phyloP scores from a whole-genome alignment of 2,113 vertebrate genomes.

The Mastomys coucha region DNA sequence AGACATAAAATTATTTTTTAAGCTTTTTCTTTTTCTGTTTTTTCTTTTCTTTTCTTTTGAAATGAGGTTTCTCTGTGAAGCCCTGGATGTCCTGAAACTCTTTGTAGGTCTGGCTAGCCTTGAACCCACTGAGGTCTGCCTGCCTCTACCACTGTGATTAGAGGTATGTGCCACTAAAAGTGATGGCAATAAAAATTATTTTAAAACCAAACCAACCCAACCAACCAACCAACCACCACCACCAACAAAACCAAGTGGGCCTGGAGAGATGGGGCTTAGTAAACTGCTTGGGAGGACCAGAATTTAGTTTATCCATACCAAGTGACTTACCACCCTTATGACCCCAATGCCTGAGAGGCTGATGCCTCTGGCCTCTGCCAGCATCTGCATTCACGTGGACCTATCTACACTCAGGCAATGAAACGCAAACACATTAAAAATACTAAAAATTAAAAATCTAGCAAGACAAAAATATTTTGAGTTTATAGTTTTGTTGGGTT shows the following conservation, averaged over 20 bases:
- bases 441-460: neutral
- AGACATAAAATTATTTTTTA: too few relatives aligned
- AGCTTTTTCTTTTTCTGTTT: too few relatives aligned
- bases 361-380: neutral
- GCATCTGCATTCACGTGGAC: neutral
- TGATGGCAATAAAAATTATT: neutral
- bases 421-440: neutral
- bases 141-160: too few relatives aligned
- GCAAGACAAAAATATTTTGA: neutral
- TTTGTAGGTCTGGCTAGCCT: too few relatives aligned
- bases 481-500: neutral
- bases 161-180: too few relatives aligned
- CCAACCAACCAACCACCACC: too few relatives aligned
- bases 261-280: neutral
- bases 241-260: neutral
- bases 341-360: neutral
- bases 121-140: too few relatives aligned
- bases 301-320: neutral
- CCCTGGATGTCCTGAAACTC: too few relatives aligned
- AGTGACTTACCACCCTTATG: neutral
- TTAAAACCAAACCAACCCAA: neutral
- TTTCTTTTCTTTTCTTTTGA: too few relatives aligned
- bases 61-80: too few relatives aligned
- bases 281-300: neutral
- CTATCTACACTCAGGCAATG: neutral